Base-by-base conservation (phyloP, 2,888 invertebrate genomes). In the Scrobipalpa costella region DNA sequence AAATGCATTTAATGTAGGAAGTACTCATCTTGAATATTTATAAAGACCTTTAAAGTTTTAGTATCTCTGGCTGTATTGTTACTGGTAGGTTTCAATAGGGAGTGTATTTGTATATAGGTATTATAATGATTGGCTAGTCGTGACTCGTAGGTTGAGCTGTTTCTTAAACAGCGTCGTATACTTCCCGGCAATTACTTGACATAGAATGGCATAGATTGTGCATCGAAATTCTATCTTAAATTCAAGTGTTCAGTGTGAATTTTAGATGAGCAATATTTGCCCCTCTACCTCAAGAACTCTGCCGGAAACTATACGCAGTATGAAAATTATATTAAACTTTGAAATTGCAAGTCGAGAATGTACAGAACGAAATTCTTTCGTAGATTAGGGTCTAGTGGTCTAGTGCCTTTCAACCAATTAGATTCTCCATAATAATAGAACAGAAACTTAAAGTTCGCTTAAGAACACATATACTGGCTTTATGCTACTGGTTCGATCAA, bases 351-450 rank as follows among this genome's bases (percentile, higher is more conserved):
- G 73, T 75, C 71, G 69, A 83, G 83, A 86, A 88, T 84, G 86
- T 87, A 89, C 84, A 89, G 84, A 89, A 82, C 89, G 84, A 89
- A 81, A 86, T 80, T 83, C 72, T 86, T 87, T 85, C 65, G 85
- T 90, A 89, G 87, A 78, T 79, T 89, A 88, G 86, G 85, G 86
- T 86, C 81, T 89, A 90, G 90, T 90, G 85, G 86, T 86, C 81
- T 89, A 90, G 90, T 90, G 90, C 90, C 90, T 90, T 90, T 81
- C 80, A 80, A 77, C 77, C 78, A n/a, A 76, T 81, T 85, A 87
- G 84, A 75, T 74, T 69, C 68, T 69, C 70, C 71, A 68, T 66
- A 67, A 65, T 65, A 64, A 61, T 65, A 60, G 34, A 40, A 63
- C 17, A 61, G 47, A 63, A 57, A 67, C 67, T 52, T 52, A 62